A percentile compares a stretch with the other conserved stretches of the same genome.
phyloP scores from a whole-genome alignment of 2,113 vertebrate species.

The pig (Sus scrofa) region T2T-Sscrofa CM000826.6:56129501-56130000 shows the following conservation, averaged over 20 bases:
- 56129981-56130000: not conserved
- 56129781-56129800: not conserved
- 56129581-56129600: not conserved
- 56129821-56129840: not conserved
- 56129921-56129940: not conserved
- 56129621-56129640: not conserved
- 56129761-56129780: not conserved
- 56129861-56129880: not conserved
- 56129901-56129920: not conserved
- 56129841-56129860: not conserved
- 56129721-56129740: not conserved
- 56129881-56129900: not conserved
- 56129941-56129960: not conserved
- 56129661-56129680: not conserved
- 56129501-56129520: not conserved
- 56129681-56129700: not conserved
- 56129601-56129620: not conserved
- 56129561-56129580: not conserved
- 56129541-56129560: not conserved
- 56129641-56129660: not conserved
- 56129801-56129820: not conserved
- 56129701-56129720: not conserved
- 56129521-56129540: not conserved
- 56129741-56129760: not conserved
- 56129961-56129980: not conserved